A percentile compares a stretch with the other conserved stretches of the same genome.
phyloP scores from a whole-genome alignment of 2,113 vertebrate species.

The Callaeas wilsoni region DNA sequence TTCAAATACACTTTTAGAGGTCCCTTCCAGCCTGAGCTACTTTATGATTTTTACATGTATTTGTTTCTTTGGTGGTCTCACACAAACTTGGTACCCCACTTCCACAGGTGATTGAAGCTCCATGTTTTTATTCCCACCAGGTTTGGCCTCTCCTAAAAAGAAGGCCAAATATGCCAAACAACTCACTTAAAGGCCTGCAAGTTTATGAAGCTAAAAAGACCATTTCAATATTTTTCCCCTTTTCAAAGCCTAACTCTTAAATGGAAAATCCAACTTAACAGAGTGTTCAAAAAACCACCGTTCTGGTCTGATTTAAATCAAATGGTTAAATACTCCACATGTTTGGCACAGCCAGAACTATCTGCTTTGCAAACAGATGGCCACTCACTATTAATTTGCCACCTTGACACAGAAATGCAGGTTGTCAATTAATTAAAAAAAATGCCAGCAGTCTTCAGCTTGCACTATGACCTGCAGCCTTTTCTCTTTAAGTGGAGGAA shows the following conservation, averaged over 20 bases:
- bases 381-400: conserved; percentile 42
- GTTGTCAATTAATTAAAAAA: conserved; percentile 44
- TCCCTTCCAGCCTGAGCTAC: not conserved
- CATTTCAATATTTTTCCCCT: not conserved
- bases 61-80: not conserved
- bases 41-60: not conserved
- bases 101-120: not conserved
- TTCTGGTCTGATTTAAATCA: not conserved
- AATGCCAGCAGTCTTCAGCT: not conserved
- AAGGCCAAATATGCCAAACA: not conserved
- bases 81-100: not conserved
- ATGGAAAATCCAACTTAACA: not conserved
- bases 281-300: not conserved
- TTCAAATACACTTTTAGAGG: not conserved
- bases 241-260: not conserved
- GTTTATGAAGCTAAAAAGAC: not conserved
- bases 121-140: not conserved
- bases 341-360: not conserved
- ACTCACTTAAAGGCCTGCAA: not conserved
- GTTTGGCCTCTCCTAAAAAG: not conserved
- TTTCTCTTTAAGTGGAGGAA: not conserved
- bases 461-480: not conserved
- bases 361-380: conserved; percentile 16
- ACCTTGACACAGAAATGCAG: conserved; percentile 35
- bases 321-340: not conserved